Base-by-base conservation (phyloP, 2,797 vertebrate species). In the Gymnoscopelus microlampas region DNA sequence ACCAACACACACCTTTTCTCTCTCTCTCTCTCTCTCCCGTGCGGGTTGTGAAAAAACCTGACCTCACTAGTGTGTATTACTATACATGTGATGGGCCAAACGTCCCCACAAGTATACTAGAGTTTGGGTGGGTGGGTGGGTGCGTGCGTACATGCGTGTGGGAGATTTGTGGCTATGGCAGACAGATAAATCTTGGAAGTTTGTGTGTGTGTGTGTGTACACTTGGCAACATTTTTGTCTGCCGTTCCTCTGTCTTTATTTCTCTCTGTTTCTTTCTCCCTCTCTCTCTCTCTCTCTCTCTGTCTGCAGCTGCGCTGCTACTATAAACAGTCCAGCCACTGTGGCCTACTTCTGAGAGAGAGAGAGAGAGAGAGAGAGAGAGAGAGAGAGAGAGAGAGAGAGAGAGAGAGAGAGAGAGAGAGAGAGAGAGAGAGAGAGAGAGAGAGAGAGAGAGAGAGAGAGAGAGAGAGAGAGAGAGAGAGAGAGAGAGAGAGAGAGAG, bases 301-400 rank as follows among this genome's bases (percentile, higher is more conserved):
- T 0, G 68, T 87, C 85, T 67, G 79, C 88, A 91, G 90, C 89
- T 91, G 88, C 86, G 87, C 80, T 60, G 79, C 87, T 83, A 79
- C 87, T 83, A 79, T 86, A 85, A 87, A 91, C 90, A 91, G 90
- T 87, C 53, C 26, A 87, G 84, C 87, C 85, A 82, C 88, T 89
- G 88, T 91, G 91, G 82, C 90, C 91, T 91, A 91, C 78, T 89
- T 92, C 84, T 85, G 79, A 79, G 70, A 9, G 24, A 14, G 14
- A 44, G 39, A 44, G 58, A 76, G 69, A 74, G 35, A 53, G 13
- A 24, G 23, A 51, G 26, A 39, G 57, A 32, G n/a, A 1, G 80
- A 53, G 65, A 10, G 10, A 50, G 48, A n/a, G n/a, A n/a, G n/a
- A n/a, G n/a, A n/a, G n/a, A n/a, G n/a, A n/a, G n/a, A n/a, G n/a